Evolutionary conservation across 2,797 vertebrate genomes (phyloP).

Genomic region (Crypturellus tataupa): DNA sequence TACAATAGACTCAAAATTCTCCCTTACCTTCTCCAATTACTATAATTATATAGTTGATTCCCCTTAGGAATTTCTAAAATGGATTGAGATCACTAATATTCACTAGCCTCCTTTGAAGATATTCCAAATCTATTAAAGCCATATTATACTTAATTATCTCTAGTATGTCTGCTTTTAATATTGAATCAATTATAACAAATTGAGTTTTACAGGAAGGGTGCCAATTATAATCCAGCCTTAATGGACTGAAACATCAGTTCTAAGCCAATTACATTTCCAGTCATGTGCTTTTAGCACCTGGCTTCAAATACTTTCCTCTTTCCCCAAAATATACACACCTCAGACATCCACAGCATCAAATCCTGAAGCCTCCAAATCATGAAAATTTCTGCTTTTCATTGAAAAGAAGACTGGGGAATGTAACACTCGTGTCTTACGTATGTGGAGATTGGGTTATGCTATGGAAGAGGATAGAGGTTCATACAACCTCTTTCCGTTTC

Average conservation of each 20-base stretch:
- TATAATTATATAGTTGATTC: not conserved
- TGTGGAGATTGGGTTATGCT: not conserved
- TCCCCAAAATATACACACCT: not conserved
- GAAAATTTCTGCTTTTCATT: not conserved
- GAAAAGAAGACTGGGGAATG: not conserved
- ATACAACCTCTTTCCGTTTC: not conserved
- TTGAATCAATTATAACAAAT: constrained; percentile 13
- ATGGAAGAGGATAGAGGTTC: not conserved
- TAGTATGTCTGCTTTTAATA: not conserved
- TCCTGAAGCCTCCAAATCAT: not conserved
- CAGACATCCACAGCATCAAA: not conserved
- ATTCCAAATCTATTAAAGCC: not conserved
- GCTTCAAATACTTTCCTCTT: not conserved
- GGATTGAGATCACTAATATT: constrained; percentile 7
- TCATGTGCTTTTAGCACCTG: not conserved
- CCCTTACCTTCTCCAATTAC: not conserved
- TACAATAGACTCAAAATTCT: not conserved
- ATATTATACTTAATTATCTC: not conserved
- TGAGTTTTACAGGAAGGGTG: not conserved
- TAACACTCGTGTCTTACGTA: not conserved
- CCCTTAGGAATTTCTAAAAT: constrained; percentile 3
- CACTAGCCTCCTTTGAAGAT: constrained; percentile 24
- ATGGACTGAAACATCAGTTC: not conserved
- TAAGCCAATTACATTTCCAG: not conserved
- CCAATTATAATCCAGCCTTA: not conserved